Evolutionary conservation across 2,888 invertebrate species (phyloP), one percentile per base, ranked within the genome.

Genomic region (Chrysolina americana): DNA sequence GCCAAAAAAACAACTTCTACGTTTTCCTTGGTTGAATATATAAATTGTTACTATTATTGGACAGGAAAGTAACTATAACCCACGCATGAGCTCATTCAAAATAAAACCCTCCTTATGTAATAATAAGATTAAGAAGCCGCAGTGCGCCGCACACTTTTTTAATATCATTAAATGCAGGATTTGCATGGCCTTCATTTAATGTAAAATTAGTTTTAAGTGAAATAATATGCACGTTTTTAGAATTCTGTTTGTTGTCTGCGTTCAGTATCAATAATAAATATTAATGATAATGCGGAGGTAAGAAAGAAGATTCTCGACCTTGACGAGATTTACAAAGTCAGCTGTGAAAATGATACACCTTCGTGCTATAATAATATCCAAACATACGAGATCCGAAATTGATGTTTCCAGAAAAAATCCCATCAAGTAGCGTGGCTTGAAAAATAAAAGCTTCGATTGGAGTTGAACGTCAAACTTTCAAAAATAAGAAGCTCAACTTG

Each of bases 91-190:
- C 13, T 21, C 19, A 21, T 21, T 19, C 17, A 53, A 53, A 10
- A 21, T 53, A 53, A 6, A 11, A 53, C 21, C 21, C 19, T 53
- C 21, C 53, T 53, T 53, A 53, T 4, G 21, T 53, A 53, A 53
- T 53, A 53, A 53, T 19, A 53, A 53, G 53, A 1, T 10, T 10
- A 11, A 53, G 53, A 21, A 53, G 21, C 53, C 17, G n/a, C n/a
- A n/a, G n/a, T n/a, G n/a, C n/a, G n/a, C n/a, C n/a, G 5, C 53
- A 53, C 11, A 13, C 2, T 10, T 21, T 21, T 53, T 21, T 21
- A 53, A 53, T 53, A 19, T 53, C 13, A 53, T 53, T 21, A 53
- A 15, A 53, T 53, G 9, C 53, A 19, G 53, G 21, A 53, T 53
- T 19, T 53, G 53, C 21, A 19, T 13, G 53, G 21, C 53, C 53